Base-by-base conservation (phyloP, 2,113 vertebrate genomes). In the Indicator maculatus region DNA sequence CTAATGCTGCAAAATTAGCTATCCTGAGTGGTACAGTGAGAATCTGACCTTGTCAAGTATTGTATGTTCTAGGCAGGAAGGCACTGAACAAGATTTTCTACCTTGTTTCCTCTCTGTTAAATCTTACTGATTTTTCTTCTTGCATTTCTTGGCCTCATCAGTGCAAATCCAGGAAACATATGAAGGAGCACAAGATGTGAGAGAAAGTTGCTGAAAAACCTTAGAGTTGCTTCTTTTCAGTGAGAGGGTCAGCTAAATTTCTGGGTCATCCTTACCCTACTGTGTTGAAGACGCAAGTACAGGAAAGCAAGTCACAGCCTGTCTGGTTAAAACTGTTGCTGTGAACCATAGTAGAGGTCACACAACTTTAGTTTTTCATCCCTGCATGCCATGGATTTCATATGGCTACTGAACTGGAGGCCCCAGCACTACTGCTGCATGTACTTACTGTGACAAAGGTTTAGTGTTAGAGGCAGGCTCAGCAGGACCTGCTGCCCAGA, bases 41-140 rank as follows among this genome's bases (percentile, higher is more conserved):
- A 95, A 44, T 58, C 31, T 93, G 89, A 91, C 89, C 89, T 95
- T 97, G 91, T 56, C 58, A 89, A 86, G 82, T 64, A 87, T 76
- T 79, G 53, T 20, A 17, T 65, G 87, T 95, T 83, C 93, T 86
- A 33, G 79, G 52, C 67, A 83, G 47, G 31, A 89, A 92, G 93
- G 85, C 47, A 82, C 58, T 67, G 89, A 77, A 60, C 41, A 47
- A 83, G 45, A 81, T 73, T 92, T 93, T 80, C 82, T 33, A 61
- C 64, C 63, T 94, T 71, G 20, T 45, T 50, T 83, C 78, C 61
- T 44, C 41, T 80, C 77, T 77, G 16, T 60, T 61, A 20, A 71
- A 47, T 47, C 64, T 28, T 44, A 45, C 61, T 79, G 11, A 31
- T 33, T 88, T 80, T 69, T 90, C 64, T 69, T 31, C 52, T 78